Percentiles rank a stretch among this genome's conserved stretches.
phyloP scores from a whole-genome alignment of 2,113 vertebrate species.

The Agelaius tricolor region DNA sequence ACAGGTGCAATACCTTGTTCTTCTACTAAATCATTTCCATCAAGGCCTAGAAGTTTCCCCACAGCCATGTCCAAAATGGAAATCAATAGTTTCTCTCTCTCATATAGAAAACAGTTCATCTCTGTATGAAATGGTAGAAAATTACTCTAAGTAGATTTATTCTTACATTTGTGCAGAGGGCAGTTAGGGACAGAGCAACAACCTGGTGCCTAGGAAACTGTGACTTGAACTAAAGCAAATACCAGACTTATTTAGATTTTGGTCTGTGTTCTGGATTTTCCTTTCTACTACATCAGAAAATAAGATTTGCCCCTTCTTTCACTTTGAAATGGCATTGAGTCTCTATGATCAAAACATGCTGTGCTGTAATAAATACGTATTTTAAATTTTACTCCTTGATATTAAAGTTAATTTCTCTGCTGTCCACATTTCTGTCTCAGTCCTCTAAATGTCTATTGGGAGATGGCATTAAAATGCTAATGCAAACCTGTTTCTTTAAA shows the following conservation, averaged over 20 bases:
- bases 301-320: neutral
- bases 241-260: neutral
- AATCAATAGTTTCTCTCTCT: neutral
- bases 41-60: neutral
- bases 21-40: neutral
- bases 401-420: neutral
- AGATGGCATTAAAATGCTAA: neutral
- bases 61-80: neutral
- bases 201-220: rapidly evolving
- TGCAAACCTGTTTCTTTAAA: neutral
- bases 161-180: neutral
- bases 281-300: neutral
- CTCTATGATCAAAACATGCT: neutral
- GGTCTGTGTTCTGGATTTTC: neutral
- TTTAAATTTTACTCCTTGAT: neutral
- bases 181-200: neutral
- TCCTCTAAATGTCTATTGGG: neutral
- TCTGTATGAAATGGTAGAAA: neutral
- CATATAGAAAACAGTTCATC: neutral
- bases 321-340: neutral
- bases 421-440: neutral
- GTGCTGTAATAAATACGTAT: neutral
- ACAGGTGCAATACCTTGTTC: neutral
- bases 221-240: neutral
- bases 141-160: neutral